Percentiles rank a stretch among this genome's conserved stretches.
phyloP scores from a whole-genome alignment of 2,797 vertebrate species.

The Coregonus sp. region DNA sequence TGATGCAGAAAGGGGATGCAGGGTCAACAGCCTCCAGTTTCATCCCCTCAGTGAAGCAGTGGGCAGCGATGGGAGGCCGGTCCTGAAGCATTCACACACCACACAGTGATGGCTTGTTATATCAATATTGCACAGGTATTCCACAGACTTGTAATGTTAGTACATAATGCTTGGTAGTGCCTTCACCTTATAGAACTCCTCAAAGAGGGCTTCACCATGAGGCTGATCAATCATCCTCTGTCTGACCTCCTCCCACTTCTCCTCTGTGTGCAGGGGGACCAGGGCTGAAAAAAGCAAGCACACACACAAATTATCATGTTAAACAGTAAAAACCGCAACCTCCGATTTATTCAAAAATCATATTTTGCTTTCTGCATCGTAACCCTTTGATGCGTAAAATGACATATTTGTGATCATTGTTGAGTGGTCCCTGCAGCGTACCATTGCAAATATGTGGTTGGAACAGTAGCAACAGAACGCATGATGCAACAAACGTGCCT shows the following conservation, averaged over 20 bases:
- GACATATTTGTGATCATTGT: too few relatives aligned
- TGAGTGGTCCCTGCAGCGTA: too few relatives aligned
- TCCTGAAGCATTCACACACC: constrained; percentile 76
- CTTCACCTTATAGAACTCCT: constrained; percentile 88
- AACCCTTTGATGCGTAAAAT: too few relatives aligned
- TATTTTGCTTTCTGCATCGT: neutral
- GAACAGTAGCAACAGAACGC: too few relatives aligned
- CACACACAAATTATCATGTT: constrained; percentile 8
- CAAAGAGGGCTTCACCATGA: constrained; percentile 84
- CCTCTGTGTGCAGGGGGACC: constrained; percentile 80
- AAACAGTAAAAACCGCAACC: neutral
- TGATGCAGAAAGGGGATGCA: constrained; percentile 86
- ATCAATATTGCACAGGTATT: neutral
- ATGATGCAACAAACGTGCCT: too few relatives aligned
- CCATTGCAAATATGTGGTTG: too few relatives aligned
- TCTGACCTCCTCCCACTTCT: constrained; percentile 88
- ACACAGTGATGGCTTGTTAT: neutral
- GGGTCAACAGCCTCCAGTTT: constrained; percentile 95
- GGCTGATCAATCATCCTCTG: constrained; percentile 81
- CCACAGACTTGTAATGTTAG: neutral
- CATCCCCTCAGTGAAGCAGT: constrained; percentile 91
- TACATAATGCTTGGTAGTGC: neutral
- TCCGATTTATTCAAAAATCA: neutral
- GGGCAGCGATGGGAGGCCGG: constrained; percentile 79
- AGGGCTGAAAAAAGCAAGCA: constrained; percentile 77